phyloP scores from a whole-genome alignment of 2,888 invertebrate species.

The Clistopyga incitator region DNA sequence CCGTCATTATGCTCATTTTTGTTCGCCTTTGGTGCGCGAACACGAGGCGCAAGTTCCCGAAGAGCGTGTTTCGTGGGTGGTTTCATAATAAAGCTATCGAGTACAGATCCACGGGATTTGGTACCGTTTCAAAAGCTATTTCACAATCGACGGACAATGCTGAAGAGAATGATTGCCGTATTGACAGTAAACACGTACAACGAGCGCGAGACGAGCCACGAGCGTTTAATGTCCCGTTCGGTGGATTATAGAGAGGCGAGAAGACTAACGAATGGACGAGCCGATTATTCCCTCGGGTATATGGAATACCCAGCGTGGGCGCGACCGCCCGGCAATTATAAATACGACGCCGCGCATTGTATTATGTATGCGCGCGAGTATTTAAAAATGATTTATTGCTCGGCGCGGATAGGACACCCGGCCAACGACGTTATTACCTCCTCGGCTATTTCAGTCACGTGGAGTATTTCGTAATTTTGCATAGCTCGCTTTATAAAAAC shows the following conservation, averaged over 20 bases:
- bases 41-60: constrained; percentile 8
- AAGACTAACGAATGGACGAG: constrained; percentile 23
- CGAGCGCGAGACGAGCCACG: constrained; percentile 12
- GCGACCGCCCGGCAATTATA: constrained; percentile 61
- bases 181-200: constrained; percentile 21
- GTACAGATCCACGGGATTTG: constrained; percentile 30
- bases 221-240: constrained; percentile 55
- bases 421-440: constrained; percentile 58
- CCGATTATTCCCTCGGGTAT: constrained; percentile 60
- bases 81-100: constrained; percentile 31
- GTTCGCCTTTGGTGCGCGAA: constrained; percentile 50
- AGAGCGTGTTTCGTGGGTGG: constrained; percentile 30
- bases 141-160: constrained; percentile 61
- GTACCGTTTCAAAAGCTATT: constrained; percentile 57
- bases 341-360: constrained; percentile 63
- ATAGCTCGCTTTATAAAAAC: neutral
- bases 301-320: constrained; percentile 60
- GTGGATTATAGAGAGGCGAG: constrained; percentile 21
- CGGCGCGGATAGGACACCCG: constrained; percentile 23
- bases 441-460: constrained; percentile 45
- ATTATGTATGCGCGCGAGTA: constrained; percentile 42
- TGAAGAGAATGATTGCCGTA: constrained; percentile 37
- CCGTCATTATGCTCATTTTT: constrained; percentile 60
- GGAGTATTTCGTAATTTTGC: constrained; percentile 45
- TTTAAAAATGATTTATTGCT: constrained; percentile 63